Evolutionary conservation across 2,888 invertebrate species (phyloP).

Genomic region (Rotaria magnacalcarata): DNA sequence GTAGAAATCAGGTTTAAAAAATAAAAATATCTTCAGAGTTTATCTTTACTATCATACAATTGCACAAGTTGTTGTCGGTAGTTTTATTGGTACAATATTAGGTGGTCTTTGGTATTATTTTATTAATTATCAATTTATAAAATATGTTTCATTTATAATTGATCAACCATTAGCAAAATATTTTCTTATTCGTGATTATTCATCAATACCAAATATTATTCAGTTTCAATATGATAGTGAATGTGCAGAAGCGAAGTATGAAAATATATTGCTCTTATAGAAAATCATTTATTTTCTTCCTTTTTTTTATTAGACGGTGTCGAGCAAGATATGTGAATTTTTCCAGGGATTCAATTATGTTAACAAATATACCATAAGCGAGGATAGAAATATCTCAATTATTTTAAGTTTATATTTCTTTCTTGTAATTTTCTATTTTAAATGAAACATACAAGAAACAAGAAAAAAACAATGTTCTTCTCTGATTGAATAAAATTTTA

Average conservation of each 20-base stretch:
- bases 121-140: conserved; percentile 75
- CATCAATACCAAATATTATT: conserved; percentile 37
- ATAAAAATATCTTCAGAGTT: conserved; percentile 63
- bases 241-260: conserved; percentile 40
- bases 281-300: background rate
- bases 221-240: conserved; percentile 43
- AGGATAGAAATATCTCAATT: background rate
- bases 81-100: conserved; percentile 69
- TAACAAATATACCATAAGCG: background rate
- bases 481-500: no score
- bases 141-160: conserved; percentile 72
- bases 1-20: no score
- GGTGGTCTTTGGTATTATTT: conserved; percentile 76
- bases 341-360: background rate
- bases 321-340: background rate
- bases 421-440: no score
- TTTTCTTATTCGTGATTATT: conserved; percentile 35
- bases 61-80: conserved; percentile 75
- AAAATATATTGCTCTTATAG: background rate
- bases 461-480: no score
- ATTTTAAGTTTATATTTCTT: background rate
- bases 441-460: no score
- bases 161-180: background rate
- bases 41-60: conserved; percentile 81
- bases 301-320: background rate